Evolutionary conservation across 2,888 invertebrate genomes (phyloP).

Genomic region (Drosophila austrosaltans): DNA sequence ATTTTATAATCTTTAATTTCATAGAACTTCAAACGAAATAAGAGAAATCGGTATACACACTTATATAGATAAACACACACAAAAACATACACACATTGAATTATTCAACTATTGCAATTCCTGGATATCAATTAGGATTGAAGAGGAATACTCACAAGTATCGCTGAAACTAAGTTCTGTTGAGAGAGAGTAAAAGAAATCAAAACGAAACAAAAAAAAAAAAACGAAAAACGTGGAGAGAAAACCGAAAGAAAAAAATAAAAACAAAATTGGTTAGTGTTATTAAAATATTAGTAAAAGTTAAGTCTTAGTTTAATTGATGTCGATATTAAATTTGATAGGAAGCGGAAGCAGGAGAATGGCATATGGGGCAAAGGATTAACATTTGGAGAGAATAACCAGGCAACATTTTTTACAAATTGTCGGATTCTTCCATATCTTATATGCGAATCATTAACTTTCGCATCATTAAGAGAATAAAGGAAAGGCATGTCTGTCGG

Average conservation of each 20-base stretch:
- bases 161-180: constrained; percentile 83
- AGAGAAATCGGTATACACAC: not conserved
- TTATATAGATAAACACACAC: not conserved
- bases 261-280: constrained; percentile 35
- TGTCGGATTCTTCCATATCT: not conserved
- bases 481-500: not conserved
- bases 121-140: constrained; percentile 12
- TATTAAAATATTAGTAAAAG: constrained; percentile 40
- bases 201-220: constrained; percentile 42
- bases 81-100: constrained; percentile 16
- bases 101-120: constrained; percentile 12
- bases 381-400: not conserved
- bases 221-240: constrained; percentile 33
- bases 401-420: not conserved
- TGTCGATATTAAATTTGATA: not conserved
- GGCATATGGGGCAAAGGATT: not conserved
- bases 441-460: not conserved
- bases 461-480: not conserved
- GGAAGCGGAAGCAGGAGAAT: not conserved
- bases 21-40: not conserved
- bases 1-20: not conserved
- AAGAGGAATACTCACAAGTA: constrained; percentile 81
- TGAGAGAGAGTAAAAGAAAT: constrained; percentile 59
- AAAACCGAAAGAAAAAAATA: constrained; percentile 29
- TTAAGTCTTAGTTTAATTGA: constrained; percentile 11